Conservation (phyloP, 2,888 invertebrate species). For the Pomacea canaliculata region DNA sequence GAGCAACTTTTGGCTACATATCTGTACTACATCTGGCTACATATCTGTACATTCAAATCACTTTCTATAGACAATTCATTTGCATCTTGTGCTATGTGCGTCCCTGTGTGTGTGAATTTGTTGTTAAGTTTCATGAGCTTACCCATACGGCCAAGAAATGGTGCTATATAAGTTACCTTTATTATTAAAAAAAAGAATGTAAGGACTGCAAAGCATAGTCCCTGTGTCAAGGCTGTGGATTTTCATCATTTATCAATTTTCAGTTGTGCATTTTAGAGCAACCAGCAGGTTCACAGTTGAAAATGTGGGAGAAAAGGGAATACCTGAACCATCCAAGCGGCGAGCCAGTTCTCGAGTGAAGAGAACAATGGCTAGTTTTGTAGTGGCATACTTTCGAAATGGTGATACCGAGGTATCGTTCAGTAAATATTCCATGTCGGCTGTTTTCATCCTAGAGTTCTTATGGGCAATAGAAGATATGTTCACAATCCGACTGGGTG, state of each 20-base stretch:
- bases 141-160: neutral
- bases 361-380: constrained; percentile 65
- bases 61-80: neutral
- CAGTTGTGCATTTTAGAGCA: no score
- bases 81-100: no score
- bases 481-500: constrained; percentile 53
- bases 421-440: constrained; percentile 46
- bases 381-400: constrained; percentile 53
- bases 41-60: no score
- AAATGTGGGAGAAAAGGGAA: no score
- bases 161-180: neutral
- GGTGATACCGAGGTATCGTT: constrained; percentile 46
- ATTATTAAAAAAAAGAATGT: no score
- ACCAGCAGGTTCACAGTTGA: no score
- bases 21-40: no score
- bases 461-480: constrained; percentile 52
- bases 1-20: no score
- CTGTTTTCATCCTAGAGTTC: constrained; percentile 38
- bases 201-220: no score
- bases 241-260: no score
- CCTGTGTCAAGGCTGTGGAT: no score
- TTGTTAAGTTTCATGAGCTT: neutral
- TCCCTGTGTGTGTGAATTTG: no score
- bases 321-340: constrained; percentile 55
- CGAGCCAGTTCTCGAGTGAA: constrained; percentile 64